These are phyloP conservation scores for Cantharis lateralis DNA, from an alignment of 2,888 invertebrate genomes.

Conservation along the genomic window DNA sequence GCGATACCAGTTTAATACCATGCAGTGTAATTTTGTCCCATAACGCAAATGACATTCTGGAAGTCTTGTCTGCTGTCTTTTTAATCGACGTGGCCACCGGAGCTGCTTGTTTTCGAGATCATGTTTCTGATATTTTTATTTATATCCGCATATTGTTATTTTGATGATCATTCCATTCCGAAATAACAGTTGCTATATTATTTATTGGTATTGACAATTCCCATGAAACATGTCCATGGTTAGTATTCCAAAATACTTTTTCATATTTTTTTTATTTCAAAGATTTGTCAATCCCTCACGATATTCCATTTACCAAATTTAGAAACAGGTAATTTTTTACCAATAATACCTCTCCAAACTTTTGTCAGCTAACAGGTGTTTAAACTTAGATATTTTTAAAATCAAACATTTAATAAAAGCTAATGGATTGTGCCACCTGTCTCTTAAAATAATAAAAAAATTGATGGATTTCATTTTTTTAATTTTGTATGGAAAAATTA, in stretches of 20 bases:
- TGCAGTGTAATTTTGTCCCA: constrained; percentile 17
- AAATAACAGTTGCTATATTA: constrained; percentile 13
- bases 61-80: constrained; percentile 19
- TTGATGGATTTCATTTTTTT: not conserved
- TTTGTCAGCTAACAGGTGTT: not conserved
- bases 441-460: not conserved
- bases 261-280: not conserved
- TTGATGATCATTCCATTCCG: constrained; percentile 3
- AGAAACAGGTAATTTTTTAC: not conserved
- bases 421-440: not conserved
- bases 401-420: not conserved
- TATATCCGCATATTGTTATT: constrained; percentile 15
- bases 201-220: constrained; percentile 12
- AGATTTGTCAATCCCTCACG: not conserved
- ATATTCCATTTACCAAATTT: not conserved
- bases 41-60: constrained; percentile 23
- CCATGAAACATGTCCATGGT: not conserved
- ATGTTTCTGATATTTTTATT: constrained; percentile 29
- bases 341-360: not conserved
- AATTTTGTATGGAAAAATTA: not conserved
- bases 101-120: constrained; percentile 28
- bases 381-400: not conserved
- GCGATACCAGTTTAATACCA: not conserved
- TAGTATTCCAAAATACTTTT: not conserved
- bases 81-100: constrained; percentile 28